A percentile compares a stretch with the other conserved stretches of the same genome.
These are phyloP conservation scores for Salvelinus sp. DNA, from an alignment of 2,113 vertebrate genomes.

Conservation along the genomic window DNA sequence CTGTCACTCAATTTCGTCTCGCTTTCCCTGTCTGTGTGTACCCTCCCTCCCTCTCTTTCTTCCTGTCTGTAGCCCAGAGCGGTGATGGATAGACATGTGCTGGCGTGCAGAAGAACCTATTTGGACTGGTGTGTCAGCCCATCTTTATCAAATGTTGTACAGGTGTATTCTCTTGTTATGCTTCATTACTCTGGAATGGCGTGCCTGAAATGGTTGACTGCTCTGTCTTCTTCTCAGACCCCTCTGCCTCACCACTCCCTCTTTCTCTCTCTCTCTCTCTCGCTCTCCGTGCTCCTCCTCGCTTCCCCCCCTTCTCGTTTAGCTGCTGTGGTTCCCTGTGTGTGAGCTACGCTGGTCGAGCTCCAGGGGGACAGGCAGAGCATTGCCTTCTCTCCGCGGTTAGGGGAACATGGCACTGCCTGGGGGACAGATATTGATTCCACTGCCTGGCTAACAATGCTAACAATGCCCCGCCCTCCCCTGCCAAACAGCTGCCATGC, in stretches of 20 bases:
- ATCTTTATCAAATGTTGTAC: slow-evolving; percentile 99
- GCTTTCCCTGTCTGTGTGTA: slow-evolving; percentile 56
- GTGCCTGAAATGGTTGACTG: slow-evolving; percentile 98
- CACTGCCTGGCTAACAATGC: slow-evolving; percentile 77
- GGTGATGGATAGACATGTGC: slow-evolving; percentile 91
- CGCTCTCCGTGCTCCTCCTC: background rate
- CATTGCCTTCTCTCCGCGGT: slow-evolving; percentile 64
- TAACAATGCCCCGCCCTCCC: slow-evolving; percentile 79
- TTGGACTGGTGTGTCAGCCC: slow-evolving; percentile 98
- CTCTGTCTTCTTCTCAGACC: slow-evolving; percentile 74
- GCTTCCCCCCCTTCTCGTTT: slow-evolving; percentile 45
- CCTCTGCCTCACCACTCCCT: slow-evolving; percentile 18
- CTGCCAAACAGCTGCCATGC: slow-evolving; percentile 41
- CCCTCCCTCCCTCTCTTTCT: slow-evolving; percentile 48
- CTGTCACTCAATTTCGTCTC: slow-evolving; percentile 67
- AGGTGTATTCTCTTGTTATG: slow-evolving; percentile 98
- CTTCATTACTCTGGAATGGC: slow-evolving; percentile 98
- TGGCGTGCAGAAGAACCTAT: slow-evolving; percentile 95
- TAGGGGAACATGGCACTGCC: slow-evolving; percentile 62
- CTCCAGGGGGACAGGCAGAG: slow-evolving; percentile 63
- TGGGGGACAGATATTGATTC: slow-evolving; percentile 82
- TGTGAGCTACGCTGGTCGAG: slow-evolving; percentile 47
- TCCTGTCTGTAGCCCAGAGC: slow-evolving; percentile 67
- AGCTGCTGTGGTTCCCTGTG: slow-evolving; percentile 30
- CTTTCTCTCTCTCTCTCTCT: no score